Conservation (phyloP, 2,888 invertebrate species). For the Eristalinus aeneus region DNA sequence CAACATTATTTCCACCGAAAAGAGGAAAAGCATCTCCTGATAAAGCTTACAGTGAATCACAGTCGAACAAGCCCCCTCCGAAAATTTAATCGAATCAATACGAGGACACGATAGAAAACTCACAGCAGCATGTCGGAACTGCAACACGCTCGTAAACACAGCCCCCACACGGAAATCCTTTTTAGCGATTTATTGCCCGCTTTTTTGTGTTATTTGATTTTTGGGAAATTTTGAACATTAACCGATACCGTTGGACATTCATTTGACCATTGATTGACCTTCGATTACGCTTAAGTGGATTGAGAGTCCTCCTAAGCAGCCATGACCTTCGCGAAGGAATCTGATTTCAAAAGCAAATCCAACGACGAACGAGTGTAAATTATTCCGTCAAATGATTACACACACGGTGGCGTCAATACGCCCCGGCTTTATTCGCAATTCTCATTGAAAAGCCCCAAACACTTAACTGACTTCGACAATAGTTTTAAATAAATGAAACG, state of each 20-base stretch:
- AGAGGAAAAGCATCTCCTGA: no score
- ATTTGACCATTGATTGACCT: neutral
- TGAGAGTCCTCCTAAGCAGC: neutral
- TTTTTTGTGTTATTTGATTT: neutral
- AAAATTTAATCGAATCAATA: neutral
- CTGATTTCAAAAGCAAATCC: neutral
- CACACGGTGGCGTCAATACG: conserved; percentile 8
- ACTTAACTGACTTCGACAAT: conserved; percentile 55
- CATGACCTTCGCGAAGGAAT: neutral
- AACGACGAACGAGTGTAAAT: conserved; percentile 1
- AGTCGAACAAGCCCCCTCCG: neutral
- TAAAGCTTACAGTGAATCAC: neutral
- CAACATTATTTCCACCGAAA: no score
- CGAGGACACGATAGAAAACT: neutral
- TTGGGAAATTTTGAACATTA: neutral
- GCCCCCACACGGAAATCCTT: neutral
- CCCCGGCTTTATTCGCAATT: conserved; percentile 3
- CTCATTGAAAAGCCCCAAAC: conserved; percentile 37
- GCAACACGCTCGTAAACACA: neutral
- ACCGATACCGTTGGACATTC: neutral
- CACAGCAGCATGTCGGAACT: neutral
- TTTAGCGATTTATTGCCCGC: neutral
- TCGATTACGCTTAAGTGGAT: neutral
- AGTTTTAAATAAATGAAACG: conserved; percentile 58
- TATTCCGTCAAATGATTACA: conserved; percentile 10